A percentile compares a stretch with the other conserved stretches of the same genome.
These are phyloP conservation scores for Bombyx huttoni DNA, from an alignment of 2,888 invertebrate species.

Conservation along the genomic window DNA sequence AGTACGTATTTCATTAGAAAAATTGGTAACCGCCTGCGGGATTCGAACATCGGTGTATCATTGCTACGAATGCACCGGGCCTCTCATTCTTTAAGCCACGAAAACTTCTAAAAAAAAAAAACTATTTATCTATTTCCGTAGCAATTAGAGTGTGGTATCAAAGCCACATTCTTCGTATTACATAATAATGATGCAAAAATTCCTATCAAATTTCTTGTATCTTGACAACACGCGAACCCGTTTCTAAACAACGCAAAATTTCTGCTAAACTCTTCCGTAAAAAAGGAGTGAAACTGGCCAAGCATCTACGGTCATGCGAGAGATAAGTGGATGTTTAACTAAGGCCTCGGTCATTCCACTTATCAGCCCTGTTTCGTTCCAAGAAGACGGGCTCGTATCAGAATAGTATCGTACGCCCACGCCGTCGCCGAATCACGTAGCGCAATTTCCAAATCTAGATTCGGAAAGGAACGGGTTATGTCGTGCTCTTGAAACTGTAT, in stretches of 20 bases:
- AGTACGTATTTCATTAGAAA: too few species aligned
- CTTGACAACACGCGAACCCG: background rate
- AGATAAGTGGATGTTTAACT: conserved; percentile 9
- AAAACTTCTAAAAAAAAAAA: too few species aligned
- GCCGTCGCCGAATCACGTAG: conserved; percentile 41
- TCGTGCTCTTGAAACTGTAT: conserved; percentile 40
- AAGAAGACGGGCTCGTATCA: conserved; percentile 24
- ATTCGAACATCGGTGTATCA: too few species aligned
- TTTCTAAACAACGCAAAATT: background rate
- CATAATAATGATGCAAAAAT: background rate
- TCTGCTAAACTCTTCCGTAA: background rate
- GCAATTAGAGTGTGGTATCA: background rate
- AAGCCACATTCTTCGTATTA: background rate
- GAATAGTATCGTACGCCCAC: conserved; percentile 31
- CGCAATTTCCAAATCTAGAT: conserved; percentile 53
- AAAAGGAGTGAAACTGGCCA: background rate
- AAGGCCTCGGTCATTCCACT: conserved; percentile 16
- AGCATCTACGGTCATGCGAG: conserved; percentile 6
- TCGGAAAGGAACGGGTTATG: conserved; percentile 34
- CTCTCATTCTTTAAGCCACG: too few species aligned
- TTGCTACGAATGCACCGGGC: too few species aligned
- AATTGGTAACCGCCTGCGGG: too few species aligned
- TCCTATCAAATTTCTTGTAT: background rate
- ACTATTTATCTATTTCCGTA: too few species aligned
- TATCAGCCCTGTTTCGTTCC: conserved; percentile 25